Base-by-base conservation (phyloP, 2,797 vertebrate species). In the Cyprinodon diabolis region DNA sequence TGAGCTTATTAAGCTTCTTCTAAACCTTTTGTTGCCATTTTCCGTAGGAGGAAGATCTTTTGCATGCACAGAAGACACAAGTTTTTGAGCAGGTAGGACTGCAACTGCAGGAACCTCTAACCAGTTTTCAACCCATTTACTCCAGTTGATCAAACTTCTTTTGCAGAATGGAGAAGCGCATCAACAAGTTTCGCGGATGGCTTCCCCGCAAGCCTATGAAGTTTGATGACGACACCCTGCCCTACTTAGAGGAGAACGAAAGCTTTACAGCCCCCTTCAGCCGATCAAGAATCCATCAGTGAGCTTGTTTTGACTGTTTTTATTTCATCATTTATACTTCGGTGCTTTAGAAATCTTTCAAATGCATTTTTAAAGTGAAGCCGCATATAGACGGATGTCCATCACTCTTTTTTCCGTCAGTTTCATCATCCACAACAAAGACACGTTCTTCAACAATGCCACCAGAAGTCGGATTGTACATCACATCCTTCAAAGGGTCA, bases 391-490 rank as follows among this genome's bases (percentile, higher is more conserved):
- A 23, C 3, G 30, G 23, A 30, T 25, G 12, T 4, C 68, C 54
- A 60, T 12, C 8, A 7, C 25, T 69, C 78, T 0, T 17, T 92
- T 84, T 79, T 58, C 40, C 76, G 81, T 51, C 77, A 98, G 97
- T 91, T 98, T 98, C 93, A 97, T 97, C 94, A 97, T 98, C 90
- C 96, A 98, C 94, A 98, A 98, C 94, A 97, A 96, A 94, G 96
- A 98, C 30, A 97, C 97, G 5, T 98, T 98, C 93, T 98, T 98
- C 95, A 98, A 95, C 90, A 98, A 98, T 3, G 96, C 97, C 87
- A 98, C 96, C 13, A 95, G 97, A 88, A 98, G 96, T 91, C 95
- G 97, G 89, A 97, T 98, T 35, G 93, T 97, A 40, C 96, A 98
- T 84, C 97, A 98, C 85, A 96, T 98, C 90, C 94, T 98, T 76